phyloP scores from a whole-genome alignment of 2,113 vertebrate genomes.

The Elephantulus edwardii region DNA sequence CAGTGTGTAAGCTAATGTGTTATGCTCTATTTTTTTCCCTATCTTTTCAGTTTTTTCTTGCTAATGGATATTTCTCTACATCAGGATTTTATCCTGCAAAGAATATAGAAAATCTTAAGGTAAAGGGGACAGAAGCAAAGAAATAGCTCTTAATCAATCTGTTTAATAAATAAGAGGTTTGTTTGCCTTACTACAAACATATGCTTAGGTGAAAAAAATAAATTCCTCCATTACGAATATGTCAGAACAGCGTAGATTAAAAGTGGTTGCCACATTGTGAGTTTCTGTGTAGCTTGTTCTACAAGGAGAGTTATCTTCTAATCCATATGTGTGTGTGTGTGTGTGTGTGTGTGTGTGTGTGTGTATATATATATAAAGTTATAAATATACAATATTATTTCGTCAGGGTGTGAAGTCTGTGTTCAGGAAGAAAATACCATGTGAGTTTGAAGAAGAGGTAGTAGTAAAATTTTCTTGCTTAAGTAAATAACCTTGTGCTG shows the following conservation, averaged over 20 bases:
- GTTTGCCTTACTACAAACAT: not conserved
- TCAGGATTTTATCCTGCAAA: not conserved
- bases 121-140: not conserved
- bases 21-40: not conserved
- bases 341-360: too few relatives aligned
- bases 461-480: not conserved
- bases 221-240: not conserved
- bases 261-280: not conserved
- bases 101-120: not conserved
- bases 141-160: not conserved
- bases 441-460: not conserved
- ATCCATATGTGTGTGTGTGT: too few relatives aligned
- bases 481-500: constrained; percentile 2
- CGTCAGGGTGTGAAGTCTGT: not conserved
- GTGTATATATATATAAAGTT: too few relatives aligned
- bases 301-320: not conserved
- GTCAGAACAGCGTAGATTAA: not conserved
- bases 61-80: not conserved
- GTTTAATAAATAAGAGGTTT: not conserved
- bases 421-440: not conserved
- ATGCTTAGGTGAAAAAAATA: not conserved
- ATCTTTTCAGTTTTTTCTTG: constrained; percentile 19
- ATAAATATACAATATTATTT: not conserved
- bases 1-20: not conserved
- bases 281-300: not conserved